Conservation (phyloP, 2,113 vertebrate genomes). For the Myotis yumanensis region DNA sequence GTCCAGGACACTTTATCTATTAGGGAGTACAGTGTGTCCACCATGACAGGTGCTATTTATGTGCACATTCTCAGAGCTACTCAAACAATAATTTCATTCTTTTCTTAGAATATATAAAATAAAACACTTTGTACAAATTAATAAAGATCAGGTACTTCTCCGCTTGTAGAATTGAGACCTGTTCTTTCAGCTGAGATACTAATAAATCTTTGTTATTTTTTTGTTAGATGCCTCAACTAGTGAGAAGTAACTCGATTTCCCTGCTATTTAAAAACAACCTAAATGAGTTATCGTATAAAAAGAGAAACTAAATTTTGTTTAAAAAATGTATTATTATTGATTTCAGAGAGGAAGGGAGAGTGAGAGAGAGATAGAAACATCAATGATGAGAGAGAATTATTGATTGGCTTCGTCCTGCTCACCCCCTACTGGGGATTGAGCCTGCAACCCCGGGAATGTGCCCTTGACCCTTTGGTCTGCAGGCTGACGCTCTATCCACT, state of each 20-base stretch:
- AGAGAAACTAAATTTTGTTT: conserved; percentile 28
- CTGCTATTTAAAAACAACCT: conserved; percentile 39
- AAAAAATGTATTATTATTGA: too few species aligned
- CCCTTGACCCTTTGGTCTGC: too few species aligned
- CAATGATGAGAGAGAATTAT: too few species aligned
- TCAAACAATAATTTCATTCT: conserved; percentile 26
- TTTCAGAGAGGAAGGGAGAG: too few species aligned
- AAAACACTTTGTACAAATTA: conserved; percentile 17
- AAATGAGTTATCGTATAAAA: conserved; percentile 25
- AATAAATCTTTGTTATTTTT: neutral
- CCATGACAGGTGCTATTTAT: conserved; percentile 1
- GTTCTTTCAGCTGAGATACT: conserved; percentile 38
- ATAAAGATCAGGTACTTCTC: neutral
- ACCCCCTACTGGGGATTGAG: too few species aligned
- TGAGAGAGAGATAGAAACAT: too few species aligned
- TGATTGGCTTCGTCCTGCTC: too few species aligned
- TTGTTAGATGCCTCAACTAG: neutral
- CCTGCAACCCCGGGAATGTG: too few species aligned
- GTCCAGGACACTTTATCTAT: conserved; percentile 46
- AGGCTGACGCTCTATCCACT: too few species aligned
- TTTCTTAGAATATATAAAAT: conserved; percentile 43
- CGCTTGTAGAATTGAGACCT: neutral
- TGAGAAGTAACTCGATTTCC: neutral
- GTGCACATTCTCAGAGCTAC: neutral
- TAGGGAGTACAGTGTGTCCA: conserved; percentile 50